These are phyloP conservation scores for Chymomyza procnemis DNA, from an alignment of 2,888 invertebrate species.

Conservation along the genomic window DNA sequence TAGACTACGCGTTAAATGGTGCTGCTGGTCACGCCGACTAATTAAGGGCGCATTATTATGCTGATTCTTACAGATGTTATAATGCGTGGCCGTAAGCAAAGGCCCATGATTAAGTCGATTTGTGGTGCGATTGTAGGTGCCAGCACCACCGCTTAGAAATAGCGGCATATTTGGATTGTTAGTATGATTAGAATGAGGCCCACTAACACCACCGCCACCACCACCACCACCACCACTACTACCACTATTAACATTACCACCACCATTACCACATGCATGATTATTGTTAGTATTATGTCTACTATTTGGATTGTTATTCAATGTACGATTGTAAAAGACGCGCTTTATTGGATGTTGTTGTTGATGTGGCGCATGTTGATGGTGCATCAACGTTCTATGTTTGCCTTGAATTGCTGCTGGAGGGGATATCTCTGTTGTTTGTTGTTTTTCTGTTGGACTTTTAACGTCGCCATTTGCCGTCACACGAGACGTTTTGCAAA, in stretches of 20 bases:
- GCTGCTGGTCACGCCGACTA: constrained; percentile 63
- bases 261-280: constrained; percentile 43
- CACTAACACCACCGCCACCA: constrained; percentile 17
- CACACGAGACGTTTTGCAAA: constrained; percentile 61
- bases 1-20: constrained; percentile 51
- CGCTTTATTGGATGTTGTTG: constrained; percentile 44
- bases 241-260: constrained; percentile 14
- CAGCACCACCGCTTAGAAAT: constrained; percentile 59
- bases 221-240: constrained; percentile 15
- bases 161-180: constrained; percentile 51
- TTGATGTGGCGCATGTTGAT: constrained; percentile 25
- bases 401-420: constrained; percentile 5
- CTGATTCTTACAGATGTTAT: constrained; percentile 68
- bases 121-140: constrained; percentile 66
- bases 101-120: constrained; percentile 72
- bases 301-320: constrained; percentile 66
- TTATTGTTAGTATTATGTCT: constrained; percentile 44
- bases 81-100: constrained; percentile 68
- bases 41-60: constrained; percentile 55
- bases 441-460: constrained; percentile 50
- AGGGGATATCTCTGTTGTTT: not conserved
- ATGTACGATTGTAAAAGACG: constrained; percentile 61
- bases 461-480: constrained; percentile 68
- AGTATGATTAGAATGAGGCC: constrained; percentile 33
- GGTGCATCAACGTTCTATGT: constrained; percentile 23